Evolutionary conservation across 2,888 invertebrate species (phyloP).

Genomic region (Rambutsinella grinnellia): DNA sequence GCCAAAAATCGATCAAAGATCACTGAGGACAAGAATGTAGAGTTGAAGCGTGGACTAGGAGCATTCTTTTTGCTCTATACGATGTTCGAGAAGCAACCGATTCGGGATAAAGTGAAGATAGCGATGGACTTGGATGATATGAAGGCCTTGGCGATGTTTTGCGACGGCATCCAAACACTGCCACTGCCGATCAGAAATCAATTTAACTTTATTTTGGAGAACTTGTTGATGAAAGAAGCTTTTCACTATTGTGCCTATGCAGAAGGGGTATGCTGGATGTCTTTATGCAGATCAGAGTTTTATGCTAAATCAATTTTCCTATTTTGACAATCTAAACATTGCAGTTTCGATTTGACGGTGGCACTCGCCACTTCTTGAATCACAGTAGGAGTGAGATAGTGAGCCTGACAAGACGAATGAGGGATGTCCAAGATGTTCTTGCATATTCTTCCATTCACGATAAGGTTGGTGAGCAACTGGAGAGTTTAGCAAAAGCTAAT

Average conservation of each 20-base stretch:
- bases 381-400: slow-evolving; percentile 31
- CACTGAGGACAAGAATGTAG: slow-evolving; percentile 11
- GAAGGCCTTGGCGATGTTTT: not conserved
- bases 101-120: slow-evolving; percentile 32
- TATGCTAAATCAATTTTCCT: slow-evolving; percentile 5
- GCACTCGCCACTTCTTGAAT: slow-evolving; percentile 39
- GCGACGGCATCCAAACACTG: not conserved
- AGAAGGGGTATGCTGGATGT: slow-evolving; percentile 26
- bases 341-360: slow-evolving; percentile 41
- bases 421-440: slow-evolving; percentile 43
- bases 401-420: slow-evolving; percentile 26
- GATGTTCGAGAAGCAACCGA: slow-evolving; percentile 56
- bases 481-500: not conserved
- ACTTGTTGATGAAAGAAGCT: slow-evolving; percentile 12
- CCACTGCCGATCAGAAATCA: not conserved
- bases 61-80: slow-evolving; percentile 59
- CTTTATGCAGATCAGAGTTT: no score
- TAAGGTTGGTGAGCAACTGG: not conserved
- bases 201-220: slow-evolving; percentile 19
- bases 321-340: not conserved
- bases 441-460: slow-evolving; percentile 21
- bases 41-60: slow-evolving; percentile 43
- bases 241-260: slow-evolving; percentile 27
- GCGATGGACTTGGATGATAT: slow-evolving; percentile 21
- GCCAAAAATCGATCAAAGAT: not conserved